phyloP scores from a whole-genome alignment of 2,888 invertebrate genomes.

The Cheilosia vulpina region DNA sequence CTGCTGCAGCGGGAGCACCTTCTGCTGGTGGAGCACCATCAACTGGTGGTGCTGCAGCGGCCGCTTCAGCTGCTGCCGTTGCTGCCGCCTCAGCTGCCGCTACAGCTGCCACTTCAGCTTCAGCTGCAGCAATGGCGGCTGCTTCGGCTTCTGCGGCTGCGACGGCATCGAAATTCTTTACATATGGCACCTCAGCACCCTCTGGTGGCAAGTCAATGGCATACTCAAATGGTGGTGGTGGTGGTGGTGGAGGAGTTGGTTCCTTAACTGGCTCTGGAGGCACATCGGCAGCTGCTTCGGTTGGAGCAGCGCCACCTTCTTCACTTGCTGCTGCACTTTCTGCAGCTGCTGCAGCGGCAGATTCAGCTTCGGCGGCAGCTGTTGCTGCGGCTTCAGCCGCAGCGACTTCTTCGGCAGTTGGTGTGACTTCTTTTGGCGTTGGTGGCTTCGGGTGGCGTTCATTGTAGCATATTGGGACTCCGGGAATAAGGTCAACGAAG shows the following conservation, averaged over 20 bases:
- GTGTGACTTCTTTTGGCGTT: slow-evolving; percentile 81
- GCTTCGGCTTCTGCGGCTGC: slow-evolving; percentile 79
- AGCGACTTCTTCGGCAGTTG: slow-evolving; percentile 82
- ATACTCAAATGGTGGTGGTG: slow-evolving; percentile 84
- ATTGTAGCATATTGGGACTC: slow-evolving; percentile 84
- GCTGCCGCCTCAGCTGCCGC: slow-evolving; percentile 78
- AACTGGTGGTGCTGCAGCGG: slow-evolving; percentile 78
- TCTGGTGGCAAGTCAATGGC: slow-evolving; percentile 83
- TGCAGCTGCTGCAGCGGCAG: slow-evolving; percentile 73
- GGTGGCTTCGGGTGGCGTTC: slow-evolving; percentile 83
- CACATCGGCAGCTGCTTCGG: slow-evolving; percentile 69
- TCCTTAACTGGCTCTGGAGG: slow-evolving; percentile 79
- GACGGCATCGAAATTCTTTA: slow-evolving; percentile 81
- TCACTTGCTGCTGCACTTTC: slow-evolving; percentile 76
- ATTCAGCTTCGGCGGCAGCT: slow-evolving; percentile 77
- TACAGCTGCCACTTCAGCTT: slow-evolving; percentile 77
- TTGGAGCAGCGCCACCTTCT: neutral
- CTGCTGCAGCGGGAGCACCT: slow-evolving; percentile 76
- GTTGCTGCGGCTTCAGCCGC: slow-evolving; percentile 76
- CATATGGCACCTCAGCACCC: slow-evolving; percentile 84
- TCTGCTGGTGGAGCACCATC: slow-evolving; percentile 77
- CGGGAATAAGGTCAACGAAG: slow-evolving; percentile 91
- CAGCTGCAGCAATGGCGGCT: slow-evolving; percentile 78
- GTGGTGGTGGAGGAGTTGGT: slow-evolving; percentile 81
- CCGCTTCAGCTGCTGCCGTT: slow-evolving; percentile 72